Base-by-base conservation (phyloP, 1,140 invertebrate genomes). In the Drosophila hydei region DNA sequence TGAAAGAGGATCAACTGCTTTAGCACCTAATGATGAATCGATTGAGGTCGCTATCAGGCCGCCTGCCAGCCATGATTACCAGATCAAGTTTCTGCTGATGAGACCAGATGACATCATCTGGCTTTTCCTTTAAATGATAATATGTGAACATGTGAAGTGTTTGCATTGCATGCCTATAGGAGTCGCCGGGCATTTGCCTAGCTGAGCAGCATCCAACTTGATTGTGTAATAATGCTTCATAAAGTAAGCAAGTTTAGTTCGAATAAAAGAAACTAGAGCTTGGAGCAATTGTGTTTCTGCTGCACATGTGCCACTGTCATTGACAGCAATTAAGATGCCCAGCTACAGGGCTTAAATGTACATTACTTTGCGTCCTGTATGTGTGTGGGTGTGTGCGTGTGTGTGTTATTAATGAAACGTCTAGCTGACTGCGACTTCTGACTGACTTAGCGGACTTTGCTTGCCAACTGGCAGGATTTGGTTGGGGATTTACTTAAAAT, bases 341-440 rank as follows among this genome's bases (percentile, higher is more conserved):
- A 14, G 11, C 27, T 21, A 45, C 11, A 33, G 25, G 55, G 55
- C 48, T 19, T 25, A 54, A 36, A 45, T 61, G 30, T 38, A 48
- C 50, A 62, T 69, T 69, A 55, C 59, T 55, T 62, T 48, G 27
- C 4, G 33, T 7, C 11, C 7, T 48, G 16, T 21, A 4, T 9
- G 21, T 12, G 42, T 38, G 36, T 36, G 21, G 58, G 18, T 51
- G 40, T 23, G 21, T 45, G 38, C 50, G 25, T 62, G 77, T 33
- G 52, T 45, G 47, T 69, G 74, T 80, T 85, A 77, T 87, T 85
- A 85, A 87, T 85, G 77, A 80, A 80, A 56, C 77, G 72, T 73
- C 67, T 87, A 58, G 48, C 68, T 51, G 76, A 69, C 65, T 76
- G 63, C 48, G 48, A 27, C 27, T 68, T 64, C 45, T 21, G 59